Base-by-base conservation (phyloP, 2,113 vertebrate species). In the Peromyscus leucopus region DNA sequence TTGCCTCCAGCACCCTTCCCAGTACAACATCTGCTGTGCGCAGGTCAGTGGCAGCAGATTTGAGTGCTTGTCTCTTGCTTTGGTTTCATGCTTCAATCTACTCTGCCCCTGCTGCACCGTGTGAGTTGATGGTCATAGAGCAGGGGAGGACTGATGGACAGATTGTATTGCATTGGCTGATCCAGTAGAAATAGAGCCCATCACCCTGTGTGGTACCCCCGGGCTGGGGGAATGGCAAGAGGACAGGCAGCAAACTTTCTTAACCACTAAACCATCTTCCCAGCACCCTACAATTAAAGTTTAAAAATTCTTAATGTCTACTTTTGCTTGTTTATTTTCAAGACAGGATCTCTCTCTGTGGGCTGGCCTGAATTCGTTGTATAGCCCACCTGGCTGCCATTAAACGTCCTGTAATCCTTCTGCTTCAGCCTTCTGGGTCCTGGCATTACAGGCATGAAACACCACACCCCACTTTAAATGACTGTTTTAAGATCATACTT, bases 11-110 rank as follows among this genome's bases (percentile, higher is more conserved):
- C 83, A 99, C 99, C 61, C 99, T 99, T 98, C 99, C 99, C 97
- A 99, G 98, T 97, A 99, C 99, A 59, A 99, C 98, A 19, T 99
- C 99, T 88, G 99, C 99, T 5, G 99, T 99, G 94, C 99, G 99
- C 26, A 99, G 99, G 98, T 99, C 99, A 76, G 99, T 99, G 31
- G 99, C 99, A 46, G 99, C 99, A 39, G 99, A 99, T 97, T 99
- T 99, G 83, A 99, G 99, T 75, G 99, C 99, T 98, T 99, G 99
- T 90, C 99, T 99, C 97, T 99, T 99, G 97, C 99, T 99, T 91
- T 99, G 98, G 95, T 99, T 99, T 36, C 99, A 0, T 99, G 99
- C 93, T 99, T 99, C 98, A 99, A 98, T 89, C 99, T 99, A 69
- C 98, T 99, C 98, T 99, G 99, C 95, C 99, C 99, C 99, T 99